These are phyloP conservation scores for Timandra comae DNA, from an alignment of 2,888 invertebrate species.

Conservation along the genomic window DNA sequence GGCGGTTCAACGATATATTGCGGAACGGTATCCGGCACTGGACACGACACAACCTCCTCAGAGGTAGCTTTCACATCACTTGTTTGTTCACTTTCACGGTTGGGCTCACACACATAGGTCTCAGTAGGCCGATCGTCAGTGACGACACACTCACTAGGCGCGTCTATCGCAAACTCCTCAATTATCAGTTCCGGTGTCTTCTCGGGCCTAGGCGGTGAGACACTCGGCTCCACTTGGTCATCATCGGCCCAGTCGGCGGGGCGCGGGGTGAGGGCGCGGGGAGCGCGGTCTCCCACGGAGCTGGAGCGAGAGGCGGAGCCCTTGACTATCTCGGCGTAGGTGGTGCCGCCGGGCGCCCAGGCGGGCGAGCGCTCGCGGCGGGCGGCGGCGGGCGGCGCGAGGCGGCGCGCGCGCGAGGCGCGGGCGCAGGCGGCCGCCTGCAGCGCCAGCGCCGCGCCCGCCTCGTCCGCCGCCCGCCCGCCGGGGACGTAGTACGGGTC, in stretches of 20 bases:
- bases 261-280: slow-evolving; percentile 34
- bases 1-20: slow-evolving; percentile 26
- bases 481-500: slow-evolving; percentile 82
- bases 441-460: slow-evolving; percentile 74
- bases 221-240: slow-evolving; percentile 13
- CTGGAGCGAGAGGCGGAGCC: slow-evolving; percentile 71
- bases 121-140: slow-evolving; percentile 37
- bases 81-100: slow-evolving; percentile 52
- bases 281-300: slow-evolving; percentile 41
- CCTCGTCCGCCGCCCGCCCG: slow-evolving; percentile 79
- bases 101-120: slow-evolving; percentile 39
- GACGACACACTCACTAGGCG: slow-evolving; percentile 11
- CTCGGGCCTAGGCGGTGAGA: neutral
- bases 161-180: slow-evolving; percentile 1
- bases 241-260: slow-evolving; percentile 25
- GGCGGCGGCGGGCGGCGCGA: slow-evolving; percentile 18
- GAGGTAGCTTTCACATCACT: slow-evolving; percentile 6
- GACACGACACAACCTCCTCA: slow-evolving; percentile 13
- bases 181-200: slow-evolving; percentile 1
- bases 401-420: slow-evolving; percentile 55
- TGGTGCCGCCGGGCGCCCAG: slow-evolving; percentile 84
- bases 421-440: slow-evolving; percentile 66
- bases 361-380: slow-evolving; percentile 73
- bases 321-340: slow-evolving; percentile 87
- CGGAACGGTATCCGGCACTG: slow-evolving; percentile 9